These are phyloP conservation scores for Cynaeus angustus DNA, from an alignment of 2,888 invertebrate genomes.

Conservation along the genomic window DNA sequence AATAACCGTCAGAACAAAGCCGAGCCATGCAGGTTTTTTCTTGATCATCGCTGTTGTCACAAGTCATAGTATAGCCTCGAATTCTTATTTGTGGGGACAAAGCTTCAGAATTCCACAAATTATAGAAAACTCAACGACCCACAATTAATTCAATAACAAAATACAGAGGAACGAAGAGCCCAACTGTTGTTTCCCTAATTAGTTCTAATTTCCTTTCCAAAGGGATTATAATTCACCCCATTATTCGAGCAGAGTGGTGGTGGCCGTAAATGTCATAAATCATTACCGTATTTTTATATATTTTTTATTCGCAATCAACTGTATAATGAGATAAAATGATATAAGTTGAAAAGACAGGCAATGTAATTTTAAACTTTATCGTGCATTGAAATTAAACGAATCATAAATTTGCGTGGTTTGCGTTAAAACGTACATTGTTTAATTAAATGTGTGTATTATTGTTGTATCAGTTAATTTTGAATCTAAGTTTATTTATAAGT, in stretches of 20 bases:
- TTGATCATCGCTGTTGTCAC: neutral
- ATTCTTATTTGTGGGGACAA: neutral
- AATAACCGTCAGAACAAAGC: neutral
- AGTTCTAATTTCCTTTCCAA: constrained; percentile 5
- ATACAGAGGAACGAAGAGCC: neutral
- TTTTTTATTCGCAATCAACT: neutral
- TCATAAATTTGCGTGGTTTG: too few relatives aligned
- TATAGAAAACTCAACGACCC: constrained; percentile 3
- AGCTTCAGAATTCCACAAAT: constrained; percentile 13
- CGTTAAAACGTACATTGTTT: too few relatives aligned
- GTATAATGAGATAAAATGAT: neutral
- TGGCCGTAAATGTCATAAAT: neutral
- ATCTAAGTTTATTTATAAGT: too few relatives aligned
- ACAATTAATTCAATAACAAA: constrained; percentile 18
- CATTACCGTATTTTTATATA: neutral
- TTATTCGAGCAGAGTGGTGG: constrained; percentile 3
- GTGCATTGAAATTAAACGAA: neutral
- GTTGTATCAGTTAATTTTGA: too few relatives aligned
- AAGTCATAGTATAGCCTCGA: neutral
- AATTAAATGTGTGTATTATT: too few relatives aligned
- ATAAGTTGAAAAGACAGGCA: neutral
- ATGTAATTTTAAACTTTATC: neutral
- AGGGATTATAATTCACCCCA: neutral
- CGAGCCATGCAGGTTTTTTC: constrained; percentile 3
- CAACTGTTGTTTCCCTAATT: constrained; percentile 13